Conservation (phyloP, 2,888 invertebrate genomes). For the Apamea sordens region DNA sequence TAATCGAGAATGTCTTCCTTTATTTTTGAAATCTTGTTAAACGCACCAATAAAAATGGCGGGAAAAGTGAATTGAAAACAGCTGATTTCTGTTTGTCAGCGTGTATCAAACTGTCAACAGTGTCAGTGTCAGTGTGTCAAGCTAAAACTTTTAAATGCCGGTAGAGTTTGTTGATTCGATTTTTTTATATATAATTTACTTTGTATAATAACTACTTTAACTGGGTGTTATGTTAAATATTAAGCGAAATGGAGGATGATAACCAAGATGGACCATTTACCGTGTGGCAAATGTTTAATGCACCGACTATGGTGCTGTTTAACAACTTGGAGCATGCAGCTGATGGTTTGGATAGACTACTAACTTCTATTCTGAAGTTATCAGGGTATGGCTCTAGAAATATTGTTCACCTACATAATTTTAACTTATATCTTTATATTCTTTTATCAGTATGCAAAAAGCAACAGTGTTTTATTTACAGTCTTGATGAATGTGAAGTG, state of each 20-base stretch:
- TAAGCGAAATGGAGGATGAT: constrained; percentile 82
- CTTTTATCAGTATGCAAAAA: not conserved
- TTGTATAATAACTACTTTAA: not conserved
- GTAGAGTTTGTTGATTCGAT: constrained; percentile 8
- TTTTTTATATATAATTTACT: not conserved
- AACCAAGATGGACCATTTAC: constrained; percentile 85
- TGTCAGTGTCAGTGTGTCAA: too few relatives aligned
- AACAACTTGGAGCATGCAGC: constrained; percentile 90
- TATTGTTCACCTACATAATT: not conserved
- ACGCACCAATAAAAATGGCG: constrained; percentile 39
- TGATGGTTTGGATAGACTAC: constrained; percentile 89
- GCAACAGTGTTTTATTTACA: not conserved
- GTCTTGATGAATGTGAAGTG: not conserved
- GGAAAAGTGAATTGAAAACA: constrained; percentile 29
- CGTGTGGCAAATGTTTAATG: constrained; percentile 92
- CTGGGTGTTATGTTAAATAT: not conserved
- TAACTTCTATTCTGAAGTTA: constrained; percentile 91
- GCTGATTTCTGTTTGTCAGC: too few relatives aligned
- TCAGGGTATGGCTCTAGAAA: constrained; percentile 80
- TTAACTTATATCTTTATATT: too few relatives aligned
- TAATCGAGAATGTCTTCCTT: constrained; percentile 1
- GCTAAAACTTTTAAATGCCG: constrained; percentile 8
- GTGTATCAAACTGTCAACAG: too few relatives aligned
- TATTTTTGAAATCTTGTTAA: not conserved
- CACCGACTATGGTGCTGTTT: constrained; percentile 90